Base-by-base conservation (phyloP, 2,797 vertebrate species). In the Fundulus diaphanus region DNA sequence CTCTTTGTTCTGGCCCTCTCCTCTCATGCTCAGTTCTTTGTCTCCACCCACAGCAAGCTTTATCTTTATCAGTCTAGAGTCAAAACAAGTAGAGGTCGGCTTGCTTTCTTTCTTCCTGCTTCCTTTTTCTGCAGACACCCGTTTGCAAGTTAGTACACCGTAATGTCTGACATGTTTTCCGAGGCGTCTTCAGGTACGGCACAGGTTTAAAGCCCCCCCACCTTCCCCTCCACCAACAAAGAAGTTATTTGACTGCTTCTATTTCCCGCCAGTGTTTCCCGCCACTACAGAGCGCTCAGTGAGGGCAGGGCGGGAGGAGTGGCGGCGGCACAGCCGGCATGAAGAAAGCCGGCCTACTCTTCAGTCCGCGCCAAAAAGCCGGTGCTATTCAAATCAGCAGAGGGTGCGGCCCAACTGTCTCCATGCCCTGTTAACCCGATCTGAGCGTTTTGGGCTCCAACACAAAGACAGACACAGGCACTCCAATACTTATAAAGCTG, bases 331-430 rank as follows among this genome's bases (percentile, higher is more conserved):
- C 79, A 86, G 85, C 74, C 89, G 46, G 88, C 56, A 84, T 77
- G 78, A 92, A 91, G 91, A 92, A 90, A 91, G 92, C 79, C 88
- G 56, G 80, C 76, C 89, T 86, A 74, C 70, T 78, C 76, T n/a
- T 70, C 78, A 76, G 83, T 78, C 87, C 80, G 84, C 87, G 90
- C 92, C 91, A 94, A 93, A 66, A 94, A 79, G 87, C 90, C 86
- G 86, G 90, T 82, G 81, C 91, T 92, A 94, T 94, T 94, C 83
- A 94, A 94, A 94, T 93, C 76, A 91, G 82, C 81, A 76, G 91
- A 91, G 92, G 93, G 92, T 92, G 92, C 89, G 90, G 90, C 91
- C 89, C 92, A 94, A 94, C 93, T 89, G 93, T 87, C 91, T 93
- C 83, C 69, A 68, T 78, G 86, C 92, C 91, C 93, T 92, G 89